phyloP scores from a whole-genome alignment of 2,888 invertebrate species.

The Machimus rusticus region DNA sequence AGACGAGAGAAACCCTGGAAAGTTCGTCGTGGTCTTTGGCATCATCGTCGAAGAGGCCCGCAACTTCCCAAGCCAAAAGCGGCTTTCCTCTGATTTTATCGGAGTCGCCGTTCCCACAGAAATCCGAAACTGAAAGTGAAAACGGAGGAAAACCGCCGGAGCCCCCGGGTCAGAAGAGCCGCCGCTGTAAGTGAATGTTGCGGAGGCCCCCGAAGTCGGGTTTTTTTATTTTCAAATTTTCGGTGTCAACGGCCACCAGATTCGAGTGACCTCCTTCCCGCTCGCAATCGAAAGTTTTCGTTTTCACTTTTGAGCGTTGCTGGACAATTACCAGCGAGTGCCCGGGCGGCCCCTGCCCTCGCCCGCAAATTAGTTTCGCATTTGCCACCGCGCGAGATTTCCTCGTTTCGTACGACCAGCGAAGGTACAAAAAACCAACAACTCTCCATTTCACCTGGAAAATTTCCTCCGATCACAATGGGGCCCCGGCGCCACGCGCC shows the following conservation, averaged over 20 bases:
- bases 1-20: background rate
- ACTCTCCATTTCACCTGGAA: constrained; percentile 36
- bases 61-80: background rate
- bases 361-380: constrained; percentile 7
- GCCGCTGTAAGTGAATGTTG: background rate
- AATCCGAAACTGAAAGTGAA: constrained; percentile 36
- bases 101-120: constrained; percentile 3
- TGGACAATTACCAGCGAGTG: constrained; percentile 24
- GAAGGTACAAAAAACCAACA: background rate
- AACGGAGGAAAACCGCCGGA: background rate
- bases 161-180: background rate
- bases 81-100: background rate
- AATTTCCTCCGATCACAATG: constrained; percentile 18
- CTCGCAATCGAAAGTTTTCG: constrained; percentile 36
- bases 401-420: background rate
- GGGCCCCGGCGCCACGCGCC: background rate
- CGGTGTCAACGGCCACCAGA: constrained; percentile 24
- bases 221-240: background rate
- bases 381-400: constrained; percentile 18
- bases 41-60: background rate
- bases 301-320: constrained; percentile 27
- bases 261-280: constrained; percentile 15
- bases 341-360: background rate
- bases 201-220: background rate
- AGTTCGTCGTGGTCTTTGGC: background rate